Evolutionary conservation across 2,113 vertebrate genomes (phyloP), one percentile per base, ranked within the genome.

Genomic region (Hyperopisus bebe): DNA sequence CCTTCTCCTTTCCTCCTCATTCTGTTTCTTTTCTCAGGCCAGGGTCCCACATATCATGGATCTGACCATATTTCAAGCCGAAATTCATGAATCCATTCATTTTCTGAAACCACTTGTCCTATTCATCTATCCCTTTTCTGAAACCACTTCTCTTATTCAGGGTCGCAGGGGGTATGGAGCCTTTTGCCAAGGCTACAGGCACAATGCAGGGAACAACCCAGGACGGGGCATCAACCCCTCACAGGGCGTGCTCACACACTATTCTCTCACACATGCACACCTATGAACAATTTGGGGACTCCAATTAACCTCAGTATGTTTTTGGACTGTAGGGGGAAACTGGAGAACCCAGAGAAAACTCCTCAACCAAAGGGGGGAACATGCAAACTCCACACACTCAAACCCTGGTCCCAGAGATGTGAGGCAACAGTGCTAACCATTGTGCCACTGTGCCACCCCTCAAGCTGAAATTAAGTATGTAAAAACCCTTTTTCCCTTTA

Each of bases 31-130:
- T 97, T 97, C 94, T 95, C 96, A 97, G 96, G 96, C 95, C 94
- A 94, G 93, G 95, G 96, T 97, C 96, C 94, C 95, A 96, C 96
- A 95, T 97, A 97, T 98, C 96, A 89, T 95, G 94, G 97, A 97
- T 97, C 97, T 97, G 96, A 96, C 96, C 96, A 94, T 97, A 97
- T 97, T 98, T 98, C 96, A 97, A 96, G 95, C 95, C 93, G 93
- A 96, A 62, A 62, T 62, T 62, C 55, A 55, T 55, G 53, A 21
- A 62, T 58, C 55, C 21, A 8, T 62, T 9, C 55, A n/a, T n/a
- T 62, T 62, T 62, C 55, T 62, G 55, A 62, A 62, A 62, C 19
- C 53, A 55, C 19, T 55, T 55, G 51, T 53, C 51, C 51, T 53
- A 19, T 53, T 53, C 51, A 53, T 55, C 17, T 21, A 55, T 55